Evolutionary conservation across 2,888 invertebrate species (phyloP), one percentile per base, ranked within the genome.

Genomic region (Ochlodes sylvanus): DNA sequence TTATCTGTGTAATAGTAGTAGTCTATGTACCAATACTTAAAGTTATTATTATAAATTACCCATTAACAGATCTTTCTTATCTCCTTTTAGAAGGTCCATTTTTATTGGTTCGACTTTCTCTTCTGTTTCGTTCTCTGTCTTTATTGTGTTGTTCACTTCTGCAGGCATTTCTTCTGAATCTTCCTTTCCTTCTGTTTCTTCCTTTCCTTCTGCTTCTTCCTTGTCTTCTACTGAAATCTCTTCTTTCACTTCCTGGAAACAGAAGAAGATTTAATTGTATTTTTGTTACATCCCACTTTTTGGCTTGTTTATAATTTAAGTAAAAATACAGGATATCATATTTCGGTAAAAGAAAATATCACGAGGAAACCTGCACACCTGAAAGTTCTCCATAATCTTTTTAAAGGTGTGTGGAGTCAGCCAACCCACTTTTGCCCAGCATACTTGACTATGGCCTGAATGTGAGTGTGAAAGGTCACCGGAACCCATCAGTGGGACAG

Each of bases 1-100:
- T n/a, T n/a, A n/a, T n/a, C n/a, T n/a, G n/a, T n/a, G n/a, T n/a
- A n/a, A n/a, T n/a, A n/a, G n/a, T n/a, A n/a, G n/a, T n/a, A n/a
- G n/a, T n/a, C n/a, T n/a, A n/a, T n/a, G n/a, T n/a, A n/a, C n/a
- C n/a, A n/a, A n/a, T n/a, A n/a, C n/a, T n/a, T n/a, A n/a, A n/a
- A n/a, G n/a, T n/a, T n/a, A n/a, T n/a, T n/a, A n/a, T 32, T 27
- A 17, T 5, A 50, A 54, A 80, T 79, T 74, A 91, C 93, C 93
- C 27, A 91, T 75, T 57, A 93, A 77, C 34, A 91, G 77, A 81
- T 92, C 93, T 71, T 78, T 89, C 71, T 93, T 94, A 71, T 92
- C 91, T 19, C 93, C 93, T 0, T 76, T 82, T 62, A 91, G 72
- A 1, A 92, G 77, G 69, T 93, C 89, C 0, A 90, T 78, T 70